Base-by-base conservation (phyloP, 2,888 invertebrate genomes). In the Eledona agricola region DNA sequence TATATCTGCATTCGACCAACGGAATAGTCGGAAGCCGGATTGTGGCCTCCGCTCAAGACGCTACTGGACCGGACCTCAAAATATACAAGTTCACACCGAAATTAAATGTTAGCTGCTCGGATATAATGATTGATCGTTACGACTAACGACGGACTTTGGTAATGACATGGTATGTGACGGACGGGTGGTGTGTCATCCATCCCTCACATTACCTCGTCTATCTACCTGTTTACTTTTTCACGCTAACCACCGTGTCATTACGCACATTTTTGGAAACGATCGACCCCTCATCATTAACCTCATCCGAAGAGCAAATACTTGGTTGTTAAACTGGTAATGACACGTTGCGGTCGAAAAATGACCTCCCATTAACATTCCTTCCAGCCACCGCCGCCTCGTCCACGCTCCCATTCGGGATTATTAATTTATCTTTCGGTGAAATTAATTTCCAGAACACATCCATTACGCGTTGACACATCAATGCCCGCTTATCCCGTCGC, bases 381-480 rank as follows among this genome's bases (percentile, higher is more conserved):
- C 6, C 25, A 17, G 7, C 31, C 15, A 32, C 59, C 58, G 58
- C 57, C 58, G 49, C 49, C 31, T 32, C 50, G 58, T 55, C 55
- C 42, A 40, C 49, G 55, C 45, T 59, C 49, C 56, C 57, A 62
- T 63, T 63, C 60, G 60, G 54, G 56, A 63, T 61, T 69, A 70
- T 68, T 69, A 70, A 70, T 70, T 69, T 67, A 67, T 69, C 69
- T 69, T 68, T 66, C 63, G 65, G 68, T 63, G 69, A 71, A 71
- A 71, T 70, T 71, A 70, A 71, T 70, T 69, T 69, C 67, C 66
- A 63, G 64, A 66, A 61, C 67, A 69, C 71, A 71, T 71, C 69
- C 67, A 71, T 71, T 69, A 71, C 69, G 40, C 31, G 52, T 38
- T 52, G 52, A 52, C 52, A n/a, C n/a, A 52, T 52, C 38, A 52